These are phyloP conservation scores for Sussaba pulchella DNA, from an alignment of 2,888 invertebrate species.

Conservation along the genomic window DNA sequence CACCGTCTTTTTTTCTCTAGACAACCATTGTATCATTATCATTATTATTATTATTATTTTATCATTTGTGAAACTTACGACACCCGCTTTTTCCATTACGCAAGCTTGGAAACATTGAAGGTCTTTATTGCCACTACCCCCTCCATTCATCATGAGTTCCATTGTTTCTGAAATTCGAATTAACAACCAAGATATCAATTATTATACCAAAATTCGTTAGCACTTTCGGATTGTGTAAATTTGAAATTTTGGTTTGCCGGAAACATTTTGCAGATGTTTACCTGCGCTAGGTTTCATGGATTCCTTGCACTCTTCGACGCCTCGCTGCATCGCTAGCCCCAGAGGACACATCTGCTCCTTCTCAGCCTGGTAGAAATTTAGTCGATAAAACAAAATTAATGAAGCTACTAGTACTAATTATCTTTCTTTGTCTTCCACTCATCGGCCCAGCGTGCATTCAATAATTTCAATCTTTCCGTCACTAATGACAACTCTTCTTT, in stretches of 20 bases:
- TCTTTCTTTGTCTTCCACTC: too few relatives aligned
- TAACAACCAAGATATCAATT: neutral
- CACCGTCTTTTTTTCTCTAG: neutral
- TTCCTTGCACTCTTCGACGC: slow-evolving; percentile 52
- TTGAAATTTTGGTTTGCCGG: neutral
- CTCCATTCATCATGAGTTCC: slow-evolving; percentile 19
- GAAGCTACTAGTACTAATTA: neutral
- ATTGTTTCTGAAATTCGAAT: slow-evolving; percentile 45
- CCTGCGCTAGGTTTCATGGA: slow-evolving; percentile 58
- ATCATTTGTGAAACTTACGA: slow-evolving; percentile 52
- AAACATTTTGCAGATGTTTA: slow-evolving; percentile 12
- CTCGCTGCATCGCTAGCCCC: slow-evolving; percentile 30
- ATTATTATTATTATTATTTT: slow-evolving; percentile 16
- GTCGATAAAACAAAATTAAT: neutral
- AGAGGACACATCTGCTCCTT: slow-evolving; percentile 53
- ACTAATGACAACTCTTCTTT: too few relatives aligned
- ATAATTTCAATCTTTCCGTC: too few relatives aligned
- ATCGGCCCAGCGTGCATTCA: too few relatives aligned
- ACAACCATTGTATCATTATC: neutral
- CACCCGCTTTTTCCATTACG: slow-evolving; percentile 37
- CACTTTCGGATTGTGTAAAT: neutral
- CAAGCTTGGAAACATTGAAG: slow-evolving; percentile 62
- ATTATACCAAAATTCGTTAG: too few relatives aligned
- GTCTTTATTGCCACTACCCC: slow-evolving; percentile 49
- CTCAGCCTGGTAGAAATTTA: neutral